Evolutionary conservation across 2,113 vertebrate species (phyloP), one percentile per base, ranked within the genome.

Genomic region (Micromys minutus): DNA sequence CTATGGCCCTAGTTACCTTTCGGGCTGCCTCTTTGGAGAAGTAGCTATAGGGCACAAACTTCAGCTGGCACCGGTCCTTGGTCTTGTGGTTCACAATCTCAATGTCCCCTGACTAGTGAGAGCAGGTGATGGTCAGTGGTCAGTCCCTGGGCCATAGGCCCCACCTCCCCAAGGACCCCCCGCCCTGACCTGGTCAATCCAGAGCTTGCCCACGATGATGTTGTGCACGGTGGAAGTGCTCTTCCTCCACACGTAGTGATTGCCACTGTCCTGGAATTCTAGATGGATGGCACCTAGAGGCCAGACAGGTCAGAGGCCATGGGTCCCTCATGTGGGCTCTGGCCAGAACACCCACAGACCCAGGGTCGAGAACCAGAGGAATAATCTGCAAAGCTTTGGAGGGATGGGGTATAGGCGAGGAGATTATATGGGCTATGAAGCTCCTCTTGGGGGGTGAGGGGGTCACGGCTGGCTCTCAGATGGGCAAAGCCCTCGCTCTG

Each of bases 141-240:
- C 12, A 2, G 5, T 7, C 19, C 22, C 7, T 1, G 0, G 67
- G 59, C 74, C 34, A 2, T 15, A 3, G 0, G 1, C 31, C 34
- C 57, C 22, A 34, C 34, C 74, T n/a, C n/a, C 55, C 74, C 57
- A 11, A 0, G 17, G 55, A 59, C 71, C 19, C 21, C 85, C 98
- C 74, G 24, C 21, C 85, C 98, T 75, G 24, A 99, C 99, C 99
- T 99, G 99, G 98, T 99, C 99, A 0, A 99, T 99, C 99, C 99
- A 99, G 95, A 99, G 99, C 97, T 99, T 99, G 96, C 99, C 99
- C 97, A 99, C 99, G 0, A 99, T 99, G 98, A 99, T 99, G 98
- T 99, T 99, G 98, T 99, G 99, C 84, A 99, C 99, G 0, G 99
- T 99, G 24, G 99, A 99, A 79, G 99, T 99, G 98, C 99, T 99